Evolutionary conservation across 2,113 vertebrate species (phyloP).

Genomic region (Poeciliopsis retropinna): DNA sequence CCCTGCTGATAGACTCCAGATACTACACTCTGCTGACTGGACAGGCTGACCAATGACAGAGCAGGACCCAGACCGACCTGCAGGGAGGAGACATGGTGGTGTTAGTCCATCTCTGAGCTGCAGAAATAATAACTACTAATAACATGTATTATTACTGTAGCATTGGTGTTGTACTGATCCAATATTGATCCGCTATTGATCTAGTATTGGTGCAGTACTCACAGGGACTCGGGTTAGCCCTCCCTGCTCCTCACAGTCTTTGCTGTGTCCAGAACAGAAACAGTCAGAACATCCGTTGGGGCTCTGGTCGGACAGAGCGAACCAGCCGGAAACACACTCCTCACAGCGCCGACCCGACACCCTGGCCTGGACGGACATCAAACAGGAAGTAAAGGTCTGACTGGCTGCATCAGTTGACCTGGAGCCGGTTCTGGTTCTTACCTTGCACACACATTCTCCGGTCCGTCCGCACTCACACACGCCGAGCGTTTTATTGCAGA

Average conservation of each 20-base stretch:
- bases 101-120: constrained; percentile 1
- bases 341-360: constrained; percentile 87
- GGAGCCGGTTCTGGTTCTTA: constrained; percentile 49
- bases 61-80: constrained; percentile 30
- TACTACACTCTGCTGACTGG: constrained; percentile 80
- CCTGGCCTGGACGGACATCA: constrained; percentile 79
- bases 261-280: constrained; percentile 90
- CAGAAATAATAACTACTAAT: neutral
- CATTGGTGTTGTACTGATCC: too few species aligned
- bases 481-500: constrained; percentile 77
- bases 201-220: constrained; percentile 27
- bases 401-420: neutral
- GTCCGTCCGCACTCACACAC: constrained; percentile 84
- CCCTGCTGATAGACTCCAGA: constrained; percentile 86
- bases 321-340: constrained; percentile 85
- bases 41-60: constrained; percentile 84
- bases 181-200: neutral
- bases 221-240: constrained; percentile 83
- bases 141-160: too few species aligned
- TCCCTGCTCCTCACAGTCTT: constrained; percentile 83
- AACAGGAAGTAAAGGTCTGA: neutral
- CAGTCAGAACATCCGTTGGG: constrained; percentile 86
- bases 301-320: constrained; percentile 76
- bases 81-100: too few species aligned
- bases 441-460: constrained; percentile 91